These are phyloP conservation scores for Craniophora ligustri DNA, from an alignment of 2,888 invertebrate species.

Conservation along the genomic window DNA sequence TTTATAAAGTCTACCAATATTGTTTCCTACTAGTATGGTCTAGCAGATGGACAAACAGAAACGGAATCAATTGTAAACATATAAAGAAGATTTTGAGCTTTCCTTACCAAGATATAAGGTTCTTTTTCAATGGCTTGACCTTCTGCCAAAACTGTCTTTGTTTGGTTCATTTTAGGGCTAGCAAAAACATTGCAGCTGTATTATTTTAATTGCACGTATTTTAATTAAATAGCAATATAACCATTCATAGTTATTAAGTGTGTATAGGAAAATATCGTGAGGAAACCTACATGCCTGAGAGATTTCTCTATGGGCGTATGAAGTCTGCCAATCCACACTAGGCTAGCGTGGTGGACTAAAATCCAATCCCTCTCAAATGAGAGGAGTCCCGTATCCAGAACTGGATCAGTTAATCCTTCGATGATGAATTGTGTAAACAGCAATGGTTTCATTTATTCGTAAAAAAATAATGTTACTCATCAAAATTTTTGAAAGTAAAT, in stretches of 20 bases:
- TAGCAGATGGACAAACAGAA: slow-evolving; percentile 26
- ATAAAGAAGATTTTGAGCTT: background rate
- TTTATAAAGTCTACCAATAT: slow-evolving; percentile 41
- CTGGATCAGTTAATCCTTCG: too few relatives aligned
- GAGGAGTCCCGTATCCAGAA: too few relatives aligned
- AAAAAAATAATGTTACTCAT: too few relatives aligned
- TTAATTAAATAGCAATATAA: background rate
- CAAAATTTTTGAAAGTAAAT: too few relatives aligned
- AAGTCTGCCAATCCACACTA: too few relatives aligned
- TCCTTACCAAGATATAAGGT: background rate
- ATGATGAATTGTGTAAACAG: too few relatives aligned
- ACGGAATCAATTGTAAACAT: slow-evolving; percentile 23
- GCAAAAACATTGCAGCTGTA: background rate
- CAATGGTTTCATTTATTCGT: too few relatives aligned
- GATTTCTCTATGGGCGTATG: too few relatives aligned
- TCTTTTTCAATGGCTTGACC: background rate
- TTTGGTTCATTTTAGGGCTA: slow-evolving; percentile 40
- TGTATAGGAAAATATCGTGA: too few relatives aligned
- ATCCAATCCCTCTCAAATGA: too few relatives aligned
- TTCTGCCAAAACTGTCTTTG: slow-evolving; percentile 35
- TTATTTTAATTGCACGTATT: background rate
- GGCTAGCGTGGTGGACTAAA: too few relatives aligned
- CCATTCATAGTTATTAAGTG: background rate
- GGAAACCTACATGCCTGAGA: too few relatives aligned
- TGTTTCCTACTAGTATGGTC: slow-evolving; percentile 30